Percentiles rank a stretch among this genome's conserved stretches.
phyloP scores from a whole-genome alignment of 2,113 vertebrate species.

The Clinocottus analis region DNA sequence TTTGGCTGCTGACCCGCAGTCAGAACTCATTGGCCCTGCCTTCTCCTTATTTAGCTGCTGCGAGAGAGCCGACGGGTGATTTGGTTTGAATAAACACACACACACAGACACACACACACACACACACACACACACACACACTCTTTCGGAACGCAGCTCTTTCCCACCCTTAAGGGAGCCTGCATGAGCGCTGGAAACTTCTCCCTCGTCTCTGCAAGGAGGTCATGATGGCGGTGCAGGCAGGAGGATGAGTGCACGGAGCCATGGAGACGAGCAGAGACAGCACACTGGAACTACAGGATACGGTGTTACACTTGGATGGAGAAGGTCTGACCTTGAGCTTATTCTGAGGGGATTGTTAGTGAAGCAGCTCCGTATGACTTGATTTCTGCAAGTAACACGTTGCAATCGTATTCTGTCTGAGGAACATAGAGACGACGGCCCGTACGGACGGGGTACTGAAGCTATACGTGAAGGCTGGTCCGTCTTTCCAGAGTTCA shows the following conservation, averaged over 20 bases:
- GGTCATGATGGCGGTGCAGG: conserved; percentile 66
- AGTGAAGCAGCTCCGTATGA: conserved; percentile 54
- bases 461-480: background rate
- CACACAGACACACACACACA: no score
- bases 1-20: conserved; percentile 85
- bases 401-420: conserved; percentile 23
- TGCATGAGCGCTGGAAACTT: conserved; percentile 65
- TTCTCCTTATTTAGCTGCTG: conserved; percentile 74
- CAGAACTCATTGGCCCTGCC: conserved; percentile 75
- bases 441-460: no score
- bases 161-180: conserved; percentile 77
- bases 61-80: conserved; percentile 70
- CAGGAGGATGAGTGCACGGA: conserved; percentile 50
- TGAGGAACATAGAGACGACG: conserved; percentile 1
- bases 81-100: conserved; percentile 70
- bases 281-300: conserved; percentile 38
- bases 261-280: conserved; percentile 43
- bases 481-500: background rate
- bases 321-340: conserved; percentile 68
- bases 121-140: no score
- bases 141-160: conserved; percentile 59
- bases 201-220: conserved; percentile 65
- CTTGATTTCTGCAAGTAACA: conserved; percentile 47
- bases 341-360: conserved; percentile 60
- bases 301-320: conserved; percentile 74